A percentile compares a stretch with the other conserved stretches of the same genome.
Conservation (phyloP, 2,797 vertebrate genomes). For the Cynodonichthys magdalenae region DNA sequence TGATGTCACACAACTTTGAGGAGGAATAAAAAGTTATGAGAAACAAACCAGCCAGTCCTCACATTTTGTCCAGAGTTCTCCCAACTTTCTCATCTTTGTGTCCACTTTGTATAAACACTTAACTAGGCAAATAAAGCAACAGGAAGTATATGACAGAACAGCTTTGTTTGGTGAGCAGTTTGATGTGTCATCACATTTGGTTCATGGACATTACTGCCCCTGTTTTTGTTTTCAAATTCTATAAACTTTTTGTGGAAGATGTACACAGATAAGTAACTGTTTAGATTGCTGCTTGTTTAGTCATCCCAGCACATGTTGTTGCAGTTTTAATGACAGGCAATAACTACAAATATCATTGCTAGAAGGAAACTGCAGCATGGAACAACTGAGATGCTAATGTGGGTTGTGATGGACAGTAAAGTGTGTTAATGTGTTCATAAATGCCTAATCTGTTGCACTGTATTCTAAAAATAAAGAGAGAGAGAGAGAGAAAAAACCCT, state of each 20-base stretch:
- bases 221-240: conserved; percentile 82
- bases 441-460: conserved; percentile 5
- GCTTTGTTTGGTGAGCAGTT: conserved; percentile 74
- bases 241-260: conserved; percentile 80
- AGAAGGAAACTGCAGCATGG: conserved; percentile 16
- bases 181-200: conserved; percentile 76
- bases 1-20: conserved; percentile 18
- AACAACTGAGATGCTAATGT: conserved; percentile 12
- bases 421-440: conserved; percentile 7
- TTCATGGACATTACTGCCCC: conserved; percentile 74
- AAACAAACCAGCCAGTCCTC: neutral
- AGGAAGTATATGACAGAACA: conserved; percentile 79
- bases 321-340: conserved; percentile 72
- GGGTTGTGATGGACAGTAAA: conserved; percentile 31
- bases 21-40: neutral
- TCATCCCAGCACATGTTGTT: conserved; percentile 77
- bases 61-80: neutral
- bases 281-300: conserved; percentile 81
- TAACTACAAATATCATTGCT: conserved; percentile 75
- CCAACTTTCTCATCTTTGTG: conserved; percentile 58
- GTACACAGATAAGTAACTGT: conserved; percentile 83
- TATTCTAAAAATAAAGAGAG: conserved; percentile 12
- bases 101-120: conserved; percentile 71
- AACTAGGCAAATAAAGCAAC: conserved; percentile 72
- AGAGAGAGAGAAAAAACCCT: conserved; percentile 4